Conservation (phyloP, 2,888 invertebrate species). For the Linyphia triangularis region DNA sequence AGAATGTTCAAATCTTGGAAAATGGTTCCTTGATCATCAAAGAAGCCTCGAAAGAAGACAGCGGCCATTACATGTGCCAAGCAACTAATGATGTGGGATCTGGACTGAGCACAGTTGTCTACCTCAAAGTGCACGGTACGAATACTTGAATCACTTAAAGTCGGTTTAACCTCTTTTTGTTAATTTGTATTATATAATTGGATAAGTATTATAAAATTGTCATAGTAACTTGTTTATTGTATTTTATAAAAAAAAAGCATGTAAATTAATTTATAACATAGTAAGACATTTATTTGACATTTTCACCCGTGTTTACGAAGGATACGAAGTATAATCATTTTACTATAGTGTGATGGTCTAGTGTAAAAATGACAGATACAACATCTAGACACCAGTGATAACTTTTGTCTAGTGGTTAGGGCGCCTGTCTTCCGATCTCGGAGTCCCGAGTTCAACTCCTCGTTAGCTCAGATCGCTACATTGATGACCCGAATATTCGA, state of each 20-base stretch:
- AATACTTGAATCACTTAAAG: background rate
- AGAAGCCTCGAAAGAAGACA: conserved; percentile 76
- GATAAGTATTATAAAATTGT: background rate
- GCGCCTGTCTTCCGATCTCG: too few species aligned
- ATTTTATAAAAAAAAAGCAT: background rate
- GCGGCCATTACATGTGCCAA: conserved; percentile 77
- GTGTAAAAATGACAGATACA: too few species aligned
- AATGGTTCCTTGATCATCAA: conserved; percentile 77
- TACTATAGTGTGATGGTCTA: too few species aligned
- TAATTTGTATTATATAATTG: background rate
- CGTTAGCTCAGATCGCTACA: too few species aligned
- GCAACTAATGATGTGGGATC: conserved; percentile 77
- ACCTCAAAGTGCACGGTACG: conserved; percentile 76
- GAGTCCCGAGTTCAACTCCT: too few species aligned
- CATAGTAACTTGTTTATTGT: background rate
- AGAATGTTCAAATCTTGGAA: conserved; percentile 77
- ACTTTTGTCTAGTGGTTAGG: too few species aligned
- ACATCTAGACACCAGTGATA: too few species aligned
- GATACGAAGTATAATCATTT: too few species aligned
- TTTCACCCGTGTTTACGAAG: too few species aligned
- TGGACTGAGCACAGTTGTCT: conserved; percentile 76
- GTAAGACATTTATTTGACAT: too few species aligned
- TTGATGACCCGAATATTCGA: too few species aligned
- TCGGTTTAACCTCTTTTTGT: background rate
- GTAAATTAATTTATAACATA: too few species aligned